A percentile compares a stretch with the other conserved stretches of the same genome.
phyloP scores from a whole-genome alignment of 2,888 invertebrate species.

The Lingula anatina region DNA sequence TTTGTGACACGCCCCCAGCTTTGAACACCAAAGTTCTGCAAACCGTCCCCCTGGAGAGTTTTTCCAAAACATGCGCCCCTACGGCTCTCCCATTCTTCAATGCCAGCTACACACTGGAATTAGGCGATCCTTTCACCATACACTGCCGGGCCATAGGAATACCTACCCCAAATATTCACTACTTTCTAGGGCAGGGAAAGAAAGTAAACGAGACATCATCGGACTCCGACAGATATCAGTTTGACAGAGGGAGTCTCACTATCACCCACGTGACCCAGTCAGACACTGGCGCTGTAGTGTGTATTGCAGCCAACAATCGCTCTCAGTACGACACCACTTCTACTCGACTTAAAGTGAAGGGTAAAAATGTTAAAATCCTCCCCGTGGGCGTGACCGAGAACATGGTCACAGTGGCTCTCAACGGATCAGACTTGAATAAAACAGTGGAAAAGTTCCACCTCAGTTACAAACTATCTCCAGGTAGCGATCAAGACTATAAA shows the following conservation, averaged over 20 bases:
- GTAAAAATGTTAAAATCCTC: constrained; percentile 48
- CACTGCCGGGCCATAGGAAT: constrained; percentile 54
- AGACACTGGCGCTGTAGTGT: constrained; percentile 52
- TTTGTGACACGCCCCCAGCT: constrained; percentile 42
- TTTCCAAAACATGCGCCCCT: constrained; percentile 35
- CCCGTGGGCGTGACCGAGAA: constrained; percentile 42
- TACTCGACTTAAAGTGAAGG: constrained; percentile 42
- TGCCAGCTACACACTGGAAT: constrained; percentile 28
- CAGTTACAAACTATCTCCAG: constrained; percentile 35
- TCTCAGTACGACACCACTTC: constrained; percentile 37
- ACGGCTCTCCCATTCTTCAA: constrained; percentile 35
- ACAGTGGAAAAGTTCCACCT: constrained; percentile 33
- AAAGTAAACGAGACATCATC: constrained; percentile 37
- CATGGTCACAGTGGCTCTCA: constrained; percentile 51
- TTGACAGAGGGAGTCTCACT: no score
- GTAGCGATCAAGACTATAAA: constrained; percentile 25
- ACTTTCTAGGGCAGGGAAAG: constrained; percentile 50
- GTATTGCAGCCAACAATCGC: constrained; percentile 49
- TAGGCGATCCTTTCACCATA: constrained; percentile 45
- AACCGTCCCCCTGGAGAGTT: constrained; percentile 20
- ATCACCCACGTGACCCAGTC: constrained; percentile 18
- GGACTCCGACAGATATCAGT: constrained; percentile 31
- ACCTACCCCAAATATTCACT: constrained; percentile 49
- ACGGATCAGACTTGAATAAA: constrained; percentile 35
- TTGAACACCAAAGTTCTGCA: constrained; percentile 22